Percentiles rank a stretch among this genome's conserved stretches.
Evolutionary conservation across 2,888 invertebrate genomes (phyloP).

Genomic region (Amblyteles armatorius): DNA sequence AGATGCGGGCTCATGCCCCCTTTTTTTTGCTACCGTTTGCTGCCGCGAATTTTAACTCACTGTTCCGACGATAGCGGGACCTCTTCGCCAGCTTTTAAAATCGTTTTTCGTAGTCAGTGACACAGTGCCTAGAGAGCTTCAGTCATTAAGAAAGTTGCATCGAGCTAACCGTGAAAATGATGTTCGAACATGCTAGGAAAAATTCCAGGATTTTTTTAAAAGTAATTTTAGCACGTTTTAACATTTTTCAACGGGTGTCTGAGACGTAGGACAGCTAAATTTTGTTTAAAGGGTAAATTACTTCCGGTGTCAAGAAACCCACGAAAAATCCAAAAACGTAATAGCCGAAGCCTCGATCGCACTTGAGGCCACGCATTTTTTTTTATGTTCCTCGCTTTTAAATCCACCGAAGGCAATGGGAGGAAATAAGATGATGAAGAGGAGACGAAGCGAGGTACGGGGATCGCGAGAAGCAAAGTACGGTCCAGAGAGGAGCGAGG

Average conservation of each 20-base stretch:
- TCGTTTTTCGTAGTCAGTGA: not conserved
- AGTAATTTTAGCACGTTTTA: not conserved
- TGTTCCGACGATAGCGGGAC: constrained; percentile 20
- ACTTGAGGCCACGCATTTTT: constrained; percentile 10
- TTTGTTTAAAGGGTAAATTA: not conserved
- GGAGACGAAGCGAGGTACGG: constrained; percentile 4
- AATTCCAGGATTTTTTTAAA: not conserved
- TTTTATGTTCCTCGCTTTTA: not conserved
- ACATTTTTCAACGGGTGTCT: not conserved
- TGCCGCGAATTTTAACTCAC: constrained; percentile 5
- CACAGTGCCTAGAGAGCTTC: not conserved
- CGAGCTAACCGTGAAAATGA: not conserved
- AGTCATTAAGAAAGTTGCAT: not conserved
- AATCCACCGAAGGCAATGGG: constrained; percentile 31
- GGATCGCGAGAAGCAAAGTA: constrained; percentile 34
- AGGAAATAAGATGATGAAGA: constrained; percentile 18
- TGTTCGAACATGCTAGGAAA: not conserved
- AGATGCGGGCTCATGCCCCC: constrained; percentile 4
- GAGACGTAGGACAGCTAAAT: not conserved
- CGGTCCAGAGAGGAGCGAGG: constrained; percentile 50
- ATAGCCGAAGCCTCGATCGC: not conserved
- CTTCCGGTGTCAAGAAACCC: not conserved
- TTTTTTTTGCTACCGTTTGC: constrained; percentile 11
- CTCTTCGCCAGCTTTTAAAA: constrained; percentile 4
- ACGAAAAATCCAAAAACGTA: not conserved